phyloP scores from a whole-genome alignment of 1,140 invertebrate species.

The Trichomalopsis sarcophagae region DNA sequence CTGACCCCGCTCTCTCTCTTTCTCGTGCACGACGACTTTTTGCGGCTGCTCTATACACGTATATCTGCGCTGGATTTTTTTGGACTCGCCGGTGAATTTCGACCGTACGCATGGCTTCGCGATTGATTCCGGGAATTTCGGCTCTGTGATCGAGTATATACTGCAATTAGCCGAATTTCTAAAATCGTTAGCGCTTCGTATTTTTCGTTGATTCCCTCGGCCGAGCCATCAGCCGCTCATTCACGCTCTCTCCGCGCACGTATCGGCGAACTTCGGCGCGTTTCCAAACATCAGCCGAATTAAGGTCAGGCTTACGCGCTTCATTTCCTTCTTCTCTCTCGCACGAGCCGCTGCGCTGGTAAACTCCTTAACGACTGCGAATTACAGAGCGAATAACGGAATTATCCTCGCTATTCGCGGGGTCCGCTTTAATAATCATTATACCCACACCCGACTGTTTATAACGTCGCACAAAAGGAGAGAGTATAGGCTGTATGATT shows the following conservation, averaged over 20 bases:
- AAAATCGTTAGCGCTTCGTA: background rate
- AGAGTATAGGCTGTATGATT: constrained; percentile 13
- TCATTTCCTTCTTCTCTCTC: constrained; percentile 10
- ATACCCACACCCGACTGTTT: background rate
- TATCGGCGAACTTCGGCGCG: too few relatives aligned
- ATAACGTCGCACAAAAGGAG: background rate
- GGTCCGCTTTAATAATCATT: background rate
- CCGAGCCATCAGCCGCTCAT: background rate
- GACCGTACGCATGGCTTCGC: too few relatives aligned
- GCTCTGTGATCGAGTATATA: too few relatives aligned
- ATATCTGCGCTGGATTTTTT: background rate
- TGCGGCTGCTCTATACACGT: background rate
- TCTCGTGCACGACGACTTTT: background rate
- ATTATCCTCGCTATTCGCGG: background rate
- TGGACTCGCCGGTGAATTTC: too few relatives aligned
- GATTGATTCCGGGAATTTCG: too few relatives aligned
- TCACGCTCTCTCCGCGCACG: too few relatives aligned
- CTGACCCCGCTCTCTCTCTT: background rate
- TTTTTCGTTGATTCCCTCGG: too few relatives aligned
- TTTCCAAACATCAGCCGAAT: constrained; percentile 33
- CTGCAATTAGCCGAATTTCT: background rate
- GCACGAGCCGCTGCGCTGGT: too few relatives aligned
- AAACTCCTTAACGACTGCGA: background rate
- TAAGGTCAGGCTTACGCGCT: background rate
- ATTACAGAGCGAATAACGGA: background rate